Base-by-base conservation (phyloP, 2,113 vertebrate genomes). In the Lophius piscatorius region DNA sequence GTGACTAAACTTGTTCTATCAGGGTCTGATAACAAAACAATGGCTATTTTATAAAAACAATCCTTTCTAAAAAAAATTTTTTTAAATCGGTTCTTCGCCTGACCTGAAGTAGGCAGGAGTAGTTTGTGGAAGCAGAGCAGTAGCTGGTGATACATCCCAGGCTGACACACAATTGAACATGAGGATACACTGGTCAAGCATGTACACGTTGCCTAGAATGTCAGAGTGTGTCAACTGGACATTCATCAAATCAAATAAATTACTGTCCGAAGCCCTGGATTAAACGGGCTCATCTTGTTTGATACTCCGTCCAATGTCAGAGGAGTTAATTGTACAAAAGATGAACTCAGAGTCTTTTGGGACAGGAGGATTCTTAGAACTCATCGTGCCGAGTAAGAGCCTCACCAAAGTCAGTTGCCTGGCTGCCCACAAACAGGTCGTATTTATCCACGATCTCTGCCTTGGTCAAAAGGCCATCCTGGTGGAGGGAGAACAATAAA, bases 341-440 rank as follows among this genome's bases (percentile, higher is more conserved):
- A 76, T 62, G 60, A 81, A 71, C 52, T 36, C 47, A 63, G 29
- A 82, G 83, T 88, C 84, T 79, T 51, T 76, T 57, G 60, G 72
- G 60, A 54, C 28, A 24, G 42, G 29, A 1, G 1, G 45, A 24
- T 22, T 26, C 58, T 92, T 90, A 97, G 84, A 98, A 98, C 64
- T 98, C 95, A n/a, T 99, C 96, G 0, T 99, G 97, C 58, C 95
- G 90, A 79, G 94, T 95, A 75, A 98, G 87, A 36, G 96, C 96
- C 76, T 98, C 96, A 16, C 96, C 97, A 3, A 99, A 99, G 88
- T 99, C 95, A 35, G 97, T 99, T 23, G 94, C 97, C 83, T 99
- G 97, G 81, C 96, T 99, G 48, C 97, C 97, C 68, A 99, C 97
- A 52, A 99, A 99, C 66, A 99, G 74, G 76, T 93, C 97, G 9